Conservation (phyloP, 2,888 invertebrate species). For the Drosophila phalerata region DNA sequence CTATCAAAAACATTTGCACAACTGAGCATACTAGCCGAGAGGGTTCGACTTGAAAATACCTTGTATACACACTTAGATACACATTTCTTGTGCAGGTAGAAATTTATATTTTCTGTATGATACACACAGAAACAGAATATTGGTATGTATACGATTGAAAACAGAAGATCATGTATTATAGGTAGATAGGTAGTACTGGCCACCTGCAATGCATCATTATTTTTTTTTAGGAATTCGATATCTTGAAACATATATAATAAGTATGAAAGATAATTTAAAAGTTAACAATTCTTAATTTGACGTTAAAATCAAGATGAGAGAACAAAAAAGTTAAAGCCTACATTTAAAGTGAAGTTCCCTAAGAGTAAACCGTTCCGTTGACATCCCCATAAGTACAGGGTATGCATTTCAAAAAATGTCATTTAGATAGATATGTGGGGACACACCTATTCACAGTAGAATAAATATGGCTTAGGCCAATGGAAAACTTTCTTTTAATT, state of each 20-base stretch:
- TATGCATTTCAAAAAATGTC: not conserved
- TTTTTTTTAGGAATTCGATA: not conserved
- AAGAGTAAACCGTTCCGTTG: too few species aligned
- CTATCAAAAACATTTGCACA: conserved; percentile 1
- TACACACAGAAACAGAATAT: not conserved
- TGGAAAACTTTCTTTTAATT: conserved; percentile 22
- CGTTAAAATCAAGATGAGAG: too few species aligned
- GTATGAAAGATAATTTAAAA: too few species aligned
- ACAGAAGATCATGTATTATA: not conserved
- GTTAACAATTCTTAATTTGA: too few species aligned
- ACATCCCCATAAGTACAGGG: not conserved
- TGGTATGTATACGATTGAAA: not conserved
- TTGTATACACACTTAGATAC: not conserved
- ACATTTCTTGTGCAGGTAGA: not conserved
- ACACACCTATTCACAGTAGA: not conserved
- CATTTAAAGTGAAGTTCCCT: too few species aligned
- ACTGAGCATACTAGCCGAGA: not conserved
- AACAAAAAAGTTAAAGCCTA: too few species aligned
- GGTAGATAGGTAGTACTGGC: not conserved
- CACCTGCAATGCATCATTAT: conserved; percentile 2
- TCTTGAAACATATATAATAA: too few species aligned
- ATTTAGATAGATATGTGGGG: not conserved
- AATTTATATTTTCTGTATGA: not conserved
- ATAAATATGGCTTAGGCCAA: not conserved
- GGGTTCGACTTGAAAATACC: not conserved